These are phyloP conservation scores for Papilio polytes DNA, from an alignment of 1,140 invertebrate genomes.

Conservation along the genomic window DNA sequence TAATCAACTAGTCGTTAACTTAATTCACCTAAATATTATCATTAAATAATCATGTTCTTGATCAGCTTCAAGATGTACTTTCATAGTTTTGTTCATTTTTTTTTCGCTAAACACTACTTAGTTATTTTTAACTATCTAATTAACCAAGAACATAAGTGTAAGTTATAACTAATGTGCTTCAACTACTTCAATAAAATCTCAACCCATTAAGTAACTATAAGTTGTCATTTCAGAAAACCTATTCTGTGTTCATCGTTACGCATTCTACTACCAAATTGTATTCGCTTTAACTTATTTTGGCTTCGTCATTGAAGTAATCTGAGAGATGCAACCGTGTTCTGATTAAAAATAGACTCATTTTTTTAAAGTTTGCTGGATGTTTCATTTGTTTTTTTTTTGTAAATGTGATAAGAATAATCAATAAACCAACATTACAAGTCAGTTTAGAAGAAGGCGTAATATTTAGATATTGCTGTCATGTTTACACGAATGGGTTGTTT, in stretches of 20 bases:
- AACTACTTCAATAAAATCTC: background rate
- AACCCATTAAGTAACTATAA: background rate
- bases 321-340: conserved; percentile 50
- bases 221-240: background rate
- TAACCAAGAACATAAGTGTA: background rate
- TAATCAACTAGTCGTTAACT: too few relatives aligned
- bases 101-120: too few relatives aligned
- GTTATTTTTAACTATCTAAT: background rate
- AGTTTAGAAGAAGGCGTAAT: background rate
- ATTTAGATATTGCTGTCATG: conserved; percentile 12
- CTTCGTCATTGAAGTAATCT: conserved; percentile 52
- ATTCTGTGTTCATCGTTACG: conserved; percentile 16
- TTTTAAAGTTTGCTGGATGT: background rate
- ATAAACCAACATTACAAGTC: background rate
- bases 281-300: conserved; percentile 29
- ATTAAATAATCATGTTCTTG: too few relatives aligned
- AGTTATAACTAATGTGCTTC: background rate
- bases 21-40: too few relatives aligned
- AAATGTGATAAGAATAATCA: background rate
- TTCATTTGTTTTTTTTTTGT: background rate
- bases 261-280: conserved; percentile 36
- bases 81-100: too few relatives aligned
- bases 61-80: too few relatives aligned
- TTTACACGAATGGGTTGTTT: conserved; percentile 45
- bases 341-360: conserved; percentile 38